phyloP scores from a whole-genome alignment of 2,113 vertebrate genomes.

The Herpetotheres cachinnans region DNA sequence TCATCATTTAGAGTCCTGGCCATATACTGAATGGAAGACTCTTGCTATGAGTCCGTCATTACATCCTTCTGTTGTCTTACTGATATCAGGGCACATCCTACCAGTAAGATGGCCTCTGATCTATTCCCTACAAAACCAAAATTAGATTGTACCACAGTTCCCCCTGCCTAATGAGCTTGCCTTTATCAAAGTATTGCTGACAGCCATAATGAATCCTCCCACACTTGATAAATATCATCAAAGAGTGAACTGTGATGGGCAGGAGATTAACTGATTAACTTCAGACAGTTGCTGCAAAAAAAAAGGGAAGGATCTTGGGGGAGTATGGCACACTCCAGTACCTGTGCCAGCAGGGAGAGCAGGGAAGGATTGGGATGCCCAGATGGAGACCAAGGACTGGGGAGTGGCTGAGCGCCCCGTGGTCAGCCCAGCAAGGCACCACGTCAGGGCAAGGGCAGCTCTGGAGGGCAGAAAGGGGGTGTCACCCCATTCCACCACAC shows the following conservation, averaged over 20 bases:
- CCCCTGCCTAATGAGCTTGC: not conserved
- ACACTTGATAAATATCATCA: not conserved
- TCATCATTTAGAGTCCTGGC: not conserved
- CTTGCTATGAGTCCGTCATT: not conserved
- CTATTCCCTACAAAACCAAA: not conserved
- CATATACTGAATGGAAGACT: not conserved
- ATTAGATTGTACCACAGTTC: fast-evolving
- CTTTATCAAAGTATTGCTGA: not conserved
- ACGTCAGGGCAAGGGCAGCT: fast-evolving
- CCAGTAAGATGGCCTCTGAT: not conserved
- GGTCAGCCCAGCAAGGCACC: not conserved
- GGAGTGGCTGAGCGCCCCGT: fast-evolving
- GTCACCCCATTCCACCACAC: no score
- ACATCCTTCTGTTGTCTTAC: not conserved
- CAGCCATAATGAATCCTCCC: not conserved
- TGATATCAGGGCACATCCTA: not conserved
- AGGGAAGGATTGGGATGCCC: not conserved
- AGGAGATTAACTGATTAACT: not conserved
- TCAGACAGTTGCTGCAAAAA: not conserved
- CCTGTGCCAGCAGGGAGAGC: not conserved
- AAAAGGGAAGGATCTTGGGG: not conserved
- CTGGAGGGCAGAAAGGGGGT: not conserved
- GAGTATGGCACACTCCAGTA: fast-evolving
- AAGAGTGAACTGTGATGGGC: not conserved
- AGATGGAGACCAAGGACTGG: not conserved